These are phyloP conservation scores for Hyles vespertilio DNA, from an alignment of 1,140 invertebrate genomes.

Conservation along the genomic window DNA sequence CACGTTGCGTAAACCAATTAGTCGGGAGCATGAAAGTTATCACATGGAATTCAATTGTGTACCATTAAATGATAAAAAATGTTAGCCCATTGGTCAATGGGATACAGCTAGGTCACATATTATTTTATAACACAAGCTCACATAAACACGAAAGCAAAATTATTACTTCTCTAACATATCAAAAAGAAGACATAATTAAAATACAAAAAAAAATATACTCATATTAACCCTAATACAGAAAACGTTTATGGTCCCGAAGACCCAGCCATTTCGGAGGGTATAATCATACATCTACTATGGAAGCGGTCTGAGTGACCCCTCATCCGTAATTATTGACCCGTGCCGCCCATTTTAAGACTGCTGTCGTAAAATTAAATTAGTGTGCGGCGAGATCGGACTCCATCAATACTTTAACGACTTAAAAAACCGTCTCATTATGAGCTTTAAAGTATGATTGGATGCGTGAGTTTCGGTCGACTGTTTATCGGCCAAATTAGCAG, in stretches of 20 bases:
- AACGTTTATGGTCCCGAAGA: neutral
- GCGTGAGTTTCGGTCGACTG: no score
- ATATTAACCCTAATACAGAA: neutral
- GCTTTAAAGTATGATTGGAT: neutral
- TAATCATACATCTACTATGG: slow-evolving; percentile 35
- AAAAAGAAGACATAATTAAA: no score
- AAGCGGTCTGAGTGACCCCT: slow-evolving; percentile 21
- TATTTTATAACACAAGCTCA: no score
- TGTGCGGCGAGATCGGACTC: slow-evolving; percentile 9
- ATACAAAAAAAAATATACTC: neutral
- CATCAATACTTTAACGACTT: slow-evolving; percentile 29
- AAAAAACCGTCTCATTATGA: slow-evolving; percentile 12
- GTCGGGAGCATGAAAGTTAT: no score
- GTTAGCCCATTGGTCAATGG: no score
- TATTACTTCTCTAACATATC: no score
- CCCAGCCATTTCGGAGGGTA: slow-evolving; percentile 14
- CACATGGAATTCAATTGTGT: no score
- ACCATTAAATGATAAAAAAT: no score
- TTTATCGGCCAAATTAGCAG: no score
- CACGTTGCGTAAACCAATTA: no score
- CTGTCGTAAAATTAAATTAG: slow-evolving; percentile 35
- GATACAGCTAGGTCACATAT: no score
- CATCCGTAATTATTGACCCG: slow-evolving; percentile 27
- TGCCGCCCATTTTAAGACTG: slow-evolving; percentile 27
- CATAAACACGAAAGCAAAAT: no score